Percentiles rank a stretch among this genome's conserved stretches.
Evolutionary conservation across 1,140 invertebrate genomes (phyloP).

Genomic region (Brachystomella parvula): DNA sequence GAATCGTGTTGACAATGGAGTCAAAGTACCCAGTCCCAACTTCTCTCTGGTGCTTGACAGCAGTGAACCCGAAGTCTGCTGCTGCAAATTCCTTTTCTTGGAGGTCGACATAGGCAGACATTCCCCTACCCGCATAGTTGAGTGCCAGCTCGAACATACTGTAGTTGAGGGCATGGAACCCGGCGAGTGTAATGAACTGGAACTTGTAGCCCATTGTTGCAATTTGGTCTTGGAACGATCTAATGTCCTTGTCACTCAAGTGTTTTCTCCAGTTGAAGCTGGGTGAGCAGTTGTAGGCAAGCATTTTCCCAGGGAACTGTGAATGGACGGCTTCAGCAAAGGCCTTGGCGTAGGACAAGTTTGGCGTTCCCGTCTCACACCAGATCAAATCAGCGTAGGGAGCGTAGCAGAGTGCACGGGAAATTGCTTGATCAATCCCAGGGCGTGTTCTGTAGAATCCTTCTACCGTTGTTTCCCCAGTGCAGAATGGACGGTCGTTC

Average conservation of each 20-base stretch:
- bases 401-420: constrained; percentile 42
- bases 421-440: constrained; percentile 41
- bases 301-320: constrained; percentile 42
- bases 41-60: constrained; percentile 45
- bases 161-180: constrained; percentile 44
- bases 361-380: constrained; percentile 44
- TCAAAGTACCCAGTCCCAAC: constrained; percentile 45
- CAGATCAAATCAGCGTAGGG: constrained; percentile 44
- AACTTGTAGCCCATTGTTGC: constrained; percentile 45
- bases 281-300: constrained; percentile 45
- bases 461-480: constrained; percentile 41
- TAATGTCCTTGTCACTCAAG: constrained; percentile 40
- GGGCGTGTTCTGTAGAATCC: constrained; percentile 40
- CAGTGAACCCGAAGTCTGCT: constrained; percentile 42
- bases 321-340: constrained; percentile 43
- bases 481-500: constrained; percentile 43
- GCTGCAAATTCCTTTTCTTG: constrained; percentile 43
- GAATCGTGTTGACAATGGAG: constrained; percentile 39
- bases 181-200: constrained; percentile 45
- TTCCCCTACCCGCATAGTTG: constrained; percentile 41
- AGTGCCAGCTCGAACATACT: constrained; percentile 42
- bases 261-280: constrained; percentile 45
- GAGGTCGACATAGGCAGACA: constrained; percentile 43
- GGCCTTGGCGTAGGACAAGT: constrained; percentile 40
- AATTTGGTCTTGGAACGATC: constrained; percentile 44